Evolutionary conservation across 2,888 invertebrate species (phyloP), one percentile per base, ranked within the genome.

Genomic region (Cyclophora punctaria): DNA sequence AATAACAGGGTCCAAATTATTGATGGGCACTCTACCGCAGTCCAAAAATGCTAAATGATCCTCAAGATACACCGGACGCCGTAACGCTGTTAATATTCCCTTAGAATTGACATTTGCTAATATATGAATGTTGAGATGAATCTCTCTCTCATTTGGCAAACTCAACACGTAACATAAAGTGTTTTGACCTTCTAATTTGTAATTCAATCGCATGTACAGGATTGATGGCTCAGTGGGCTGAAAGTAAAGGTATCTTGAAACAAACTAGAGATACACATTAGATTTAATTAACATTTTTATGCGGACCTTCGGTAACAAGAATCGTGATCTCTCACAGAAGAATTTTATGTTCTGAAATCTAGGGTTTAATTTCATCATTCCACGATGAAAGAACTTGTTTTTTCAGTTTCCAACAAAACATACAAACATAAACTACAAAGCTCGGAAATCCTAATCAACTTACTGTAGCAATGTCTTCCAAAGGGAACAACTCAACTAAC

Each of bases 1-100:
- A 59, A 87, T 82, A 35, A 87, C 86, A 3, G 86, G 83, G 71
- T 88, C 86, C 56, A 88, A 71, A 61, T 88, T 88, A 59, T 88
- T 88, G 7, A 88, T 87, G 40, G 86, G 84, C 33, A 87, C 87
- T 67, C 69, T 75, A 41, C 89, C 88, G 64, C 88, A 87, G 51
- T 87, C 78, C 55, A 87, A 55, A 34, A 78, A 70, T 3, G 83
- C 74, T 34, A 87, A 64, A 61, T 78, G 82, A 0, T 78, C 71
- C 0, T 63, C 53, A 3, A 57, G 47, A 2, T 59, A 62, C 0
- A 73, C 49, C 7, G 68, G 68, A 7, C 83, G 74, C 37, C 82
- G 69, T 44, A 87, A 60, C n/a, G 88, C 76, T 4, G 73, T 72
- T 46, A 88, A 60, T 41, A 78, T 61, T 2, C 83, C 81, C 53